These are phyloP conservation scores for Salvator merianae DNA, from an alignment of 2,113 vertebrate genomes.

Conservation along the genomic window DNA sequence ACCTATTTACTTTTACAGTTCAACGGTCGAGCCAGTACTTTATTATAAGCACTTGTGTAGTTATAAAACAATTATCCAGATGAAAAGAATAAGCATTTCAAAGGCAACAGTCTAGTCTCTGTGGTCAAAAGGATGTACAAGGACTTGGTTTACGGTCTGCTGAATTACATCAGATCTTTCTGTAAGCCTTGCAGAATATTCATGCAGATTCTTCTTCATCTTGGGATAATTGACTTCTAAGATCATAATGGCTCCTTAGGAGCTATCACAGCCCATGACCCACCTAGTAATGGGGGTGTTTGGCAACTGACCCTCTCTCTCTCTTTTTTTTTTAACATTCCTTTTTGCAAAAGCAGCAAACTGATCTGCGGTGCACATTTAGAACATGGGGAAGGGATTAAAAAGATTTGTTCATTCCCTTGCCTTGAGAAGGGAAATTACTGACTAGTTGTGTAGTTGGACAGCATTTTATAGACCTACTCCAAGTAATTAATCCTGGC, in stretches of 20 bases:
- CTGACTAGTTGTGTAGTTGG: not conserved
- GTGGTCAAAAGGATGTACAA: constrained; percentile 15
- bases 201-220: constrained; percentile 49
- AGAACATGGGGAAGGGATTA: not conserved
- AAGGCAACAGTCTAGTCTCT: constrained; percentile 39
- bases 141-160: constrained; percentile 23
- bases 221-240: constrained; percentile 43
- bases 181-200: constrained; percentile 41
- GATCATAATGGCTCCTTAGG: constrained; percentile 36
- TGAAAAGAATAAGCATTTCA: constrained; percentile 30
- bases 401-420: too few relatives aligned
- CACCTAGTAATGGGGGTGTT: not conserved
- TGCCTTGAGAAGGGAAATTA: not conserved
- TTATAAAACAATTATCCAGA: constrained; percentile 45
- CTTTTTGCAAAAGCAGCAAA: not conserved
- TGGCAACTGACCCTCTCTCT: not conserved
- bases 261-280: not conserved
- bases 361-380: not conserved
- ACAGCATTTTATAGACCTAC: not conserved
- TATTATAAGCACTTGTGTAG: constrained; percentile 37
- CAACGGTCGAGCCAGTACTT: constrained; percentile 40
- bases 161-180: constrained; percentile 34
- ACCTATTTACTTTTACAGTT: constrained; percentile 54
- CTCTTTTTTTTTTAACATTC: constrained; percentile 12
- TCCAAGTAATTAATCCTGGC: not conserved